A percentile compares a stretch with the other conserved stretches of the same genome.
phyloP scores from a whole-genome alignment of 1,140 invertebrate genomes.

The Bemisia tabaci region DNA sequence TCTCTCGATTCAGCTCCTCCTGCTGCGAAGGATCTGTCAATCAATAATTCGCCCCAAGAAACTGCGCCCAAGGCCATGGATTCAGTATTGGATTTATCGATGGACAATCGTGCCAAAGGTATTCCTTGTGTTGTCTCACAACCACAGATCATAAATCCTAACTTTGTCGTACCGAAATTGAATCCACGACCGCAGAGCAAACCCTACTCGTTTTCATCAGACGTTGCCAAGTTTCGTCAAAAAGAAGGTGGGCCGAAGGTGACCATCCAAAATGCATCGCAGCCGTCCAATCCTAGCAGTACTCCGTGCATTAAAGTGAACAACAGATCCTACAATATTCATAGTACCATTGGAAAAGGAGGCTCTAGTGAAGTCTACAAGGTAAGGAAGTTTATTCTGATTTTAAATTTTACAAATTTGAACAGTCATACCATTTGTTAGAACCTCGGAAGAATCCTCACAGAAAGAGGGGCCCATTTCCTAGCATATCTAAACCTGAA shows the following conservation, averaged over 20 bases:
- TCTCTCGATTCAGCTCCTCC: neutral
- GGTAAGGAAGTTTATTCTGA: too few species aligned
- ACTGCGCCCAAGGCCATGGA: neutral
- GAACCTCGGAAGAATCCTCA: too few species aligned
- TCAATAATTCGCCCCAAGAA: neutral
- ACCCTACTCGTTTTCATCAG: neutral
- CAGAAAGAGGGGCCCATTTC: neutral
- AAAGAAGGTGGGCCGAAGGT: neutral
- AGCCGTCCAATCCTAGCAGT: neutral
- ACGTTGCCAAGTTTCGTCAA: neutral
- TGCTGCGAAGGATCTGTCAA: neutral
- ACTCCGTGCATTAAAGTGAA: constrained; percentile 12
- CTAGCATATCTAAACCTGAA: neutral
- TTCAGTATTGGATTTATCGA: neutral
- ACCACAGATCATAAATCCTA: neutral
- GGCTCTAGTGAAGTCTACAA: constrained; percentile 25
- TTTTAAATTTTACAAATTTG: neutral
- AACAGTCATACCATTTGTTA: neutral
- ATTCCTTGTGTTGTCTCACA: neutral
- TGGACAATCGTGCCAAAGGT: neutral
- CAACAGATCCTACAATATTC: constrained; percentile 19
- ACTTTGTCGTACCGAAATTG: neutral
- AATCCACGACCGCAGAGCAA: neutral
- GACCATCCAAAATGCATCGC: neutral
- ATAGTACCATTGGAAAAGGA: constrained; percentile 22